phyloP scores from a whole-genome alignment of 2,888 invertebrate genomes.

The Cyaniris semiargus region DNA sequence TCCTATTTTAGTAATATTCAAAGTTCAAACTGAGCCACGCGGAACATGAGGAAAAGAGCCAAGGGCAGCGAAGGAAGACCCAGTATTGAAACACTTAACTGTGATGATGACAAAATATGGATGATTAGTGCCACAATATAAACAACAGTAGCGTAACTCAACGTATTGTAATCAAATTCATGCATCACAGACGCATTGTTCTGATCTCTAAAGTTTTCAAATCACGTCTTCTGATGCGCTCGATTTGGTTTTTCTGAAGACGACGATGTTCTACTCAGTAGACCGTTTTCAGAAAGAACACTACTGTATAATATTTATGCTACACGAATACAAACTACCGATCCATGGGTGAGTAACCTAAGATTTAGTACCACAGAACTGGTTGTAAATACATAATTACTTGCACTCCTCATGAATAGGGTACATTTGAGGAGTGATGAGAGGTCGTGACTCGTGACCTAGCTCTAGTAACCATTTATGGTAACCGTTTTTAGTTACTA shows the following conservation, averaged over 20 bases:
- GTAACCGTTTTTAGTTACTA: neutral
- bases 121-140: neutral
- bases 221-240: too few species aligned
- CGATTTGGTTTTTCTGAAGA: too few species aligned
- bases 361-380: constrained; percentile 20
- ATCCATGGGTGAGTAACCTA: constrained; percentile 3
- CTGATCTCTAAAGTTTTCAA: too few species aligned
- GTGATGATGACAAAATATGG: neutral
- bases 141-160: too few species aligned
- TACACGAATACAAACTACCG: neutral
- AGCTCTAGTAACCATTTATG: constrained; percentile 7
- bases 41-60: too few species aligned
- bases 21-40: too few species aligned
- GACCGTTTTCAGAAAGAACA: too few species aligned
- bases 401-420: constrained; percentile 28
- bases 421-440: constrained; percentile 24
- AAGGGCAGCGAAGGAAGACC: neutral
- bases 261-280: too few species aligned
- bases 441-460: constrained; percentile 17
- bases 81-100: neutral
- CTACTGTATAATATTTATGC: neutral
- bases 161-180: too few species aligned
- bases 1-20: too few species aligned
- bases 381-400: constrained; percentile 26
- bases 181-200: too few species aligned